Evolutionary conservation across 2,113 vertebrate species (phyloP).

Genomic region (Xenus cinereus): DNA sequence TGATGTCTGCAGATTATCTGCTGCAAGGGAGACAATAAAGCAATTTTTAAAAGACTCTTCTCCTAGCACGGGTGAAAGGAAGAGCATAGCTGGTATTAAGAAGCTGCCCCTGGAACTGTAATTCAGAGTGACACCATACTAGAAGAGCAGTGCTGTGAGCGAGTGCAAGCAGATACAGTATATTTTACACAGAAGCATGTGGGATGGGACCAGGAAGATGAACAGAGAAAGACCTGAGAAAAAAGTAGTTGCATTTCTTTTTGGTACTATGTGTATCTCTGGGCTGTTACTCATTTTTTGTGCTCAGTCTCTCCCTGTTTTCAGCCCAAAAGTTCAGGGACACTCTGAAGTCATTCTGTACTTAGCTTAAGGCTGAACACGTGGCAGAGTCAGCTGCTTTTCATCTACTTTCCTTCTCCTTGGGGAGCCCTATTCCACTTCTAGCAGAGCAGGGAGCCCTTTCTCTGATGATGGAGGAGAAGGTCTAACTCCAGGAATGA

Average conservation of each 20-base stretch:
- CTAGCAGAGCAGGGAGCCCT: background rate
- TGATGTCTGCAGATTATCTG: background rate
- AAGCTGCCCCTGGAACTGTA: background rate
- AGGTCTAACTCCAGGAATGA: background rate
- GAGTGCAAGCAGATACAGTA: background rate
- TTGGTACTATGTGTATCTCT: background rate
- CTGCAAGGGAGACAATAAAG: background rate
- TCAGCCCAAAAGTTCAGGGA: background rate
- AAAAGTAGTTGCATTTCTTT: background rate
- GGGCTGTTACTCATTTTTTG: background rate
- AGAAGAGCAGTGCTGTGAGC: background rate
- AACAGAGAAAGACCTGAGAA: background rate
- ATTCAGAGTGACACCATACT: background rate
- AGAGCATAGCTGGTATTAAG: background rate
- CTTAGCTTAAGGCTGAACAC: background rate
- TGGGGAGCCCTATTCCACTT: background rate
- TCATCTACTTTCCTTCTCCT: background rate
- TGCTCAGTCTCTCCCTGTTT: background rate
- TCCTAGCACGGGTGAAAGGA: background rate
- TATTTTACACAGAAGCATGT: background rate
- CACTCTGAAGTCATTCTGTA: background rate
- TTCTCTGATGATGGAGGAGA: background rate
- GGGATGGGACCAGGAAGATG: background rate
- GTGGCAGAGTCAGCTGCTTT: background rate
- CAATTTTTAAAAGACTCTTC: background rate